Base-by-base conservation (phyloP, 2,113 vertebrate species). In the Pomatorhinus ruficollis region DNA sequence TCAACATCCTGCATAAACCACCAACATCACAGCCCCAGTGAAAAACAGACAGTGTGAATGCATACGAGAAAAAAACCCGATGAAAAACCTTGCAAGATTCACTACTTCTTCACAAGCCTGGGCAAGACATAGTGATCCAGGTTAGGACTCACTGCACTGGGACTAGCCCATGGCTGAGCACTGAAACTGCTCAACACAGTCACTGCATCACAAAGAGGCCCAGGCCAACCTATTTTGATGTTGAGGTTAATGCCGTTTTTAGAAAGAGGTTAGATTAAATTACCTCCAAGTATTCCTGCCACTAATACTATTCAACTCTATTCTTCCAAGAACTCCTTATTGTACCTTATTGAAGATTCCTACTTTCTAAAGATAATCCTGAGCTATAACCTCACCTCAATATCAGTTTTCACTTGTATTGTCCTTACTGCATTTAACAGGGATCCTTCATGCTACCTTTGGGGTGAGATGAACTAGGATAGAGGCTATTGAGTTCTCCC, bases 131-230 rank as follows among this genome's bases (percentile, higher is more conserved):
- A 45, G 21, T 10, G 53, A 69, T 28, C 17, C 39, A 49, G 15
- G 39, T 0, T 0, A n/a, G 50, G 1, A 20, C 15, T 28, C 54
- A 16, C 2, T 50, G 28, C 23, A 31, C 27, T 28, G 10, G 39
- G 47, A 35, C 27, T 49, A 37, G 50, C 50, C 33, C 45, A 25
- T 0, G 2, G 40, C 45, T 44, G 27, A 83, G 30, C 2, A 5
- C 37, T 6, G 3, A 39, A 74, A 70, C 37, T 22, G 7, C 47
- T 71, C 52, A 87, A 39, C 60, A 22, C 22, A 75, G 42, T 5
- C 2, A 1, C 30, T 68, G 64, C 63, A 42, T 47, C 64, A 63
- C 45, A 52, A 35, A 68, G 10, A 54, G 12, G 15, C 28, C 35
- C 60, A 30, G 21, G 33, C 9, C 45, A 75, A n/a, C 12, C 17